Evolutionary conservation across 2,797 vertebrate genomes (phyloP).

Genomic region (Danio choprae): DNA sequence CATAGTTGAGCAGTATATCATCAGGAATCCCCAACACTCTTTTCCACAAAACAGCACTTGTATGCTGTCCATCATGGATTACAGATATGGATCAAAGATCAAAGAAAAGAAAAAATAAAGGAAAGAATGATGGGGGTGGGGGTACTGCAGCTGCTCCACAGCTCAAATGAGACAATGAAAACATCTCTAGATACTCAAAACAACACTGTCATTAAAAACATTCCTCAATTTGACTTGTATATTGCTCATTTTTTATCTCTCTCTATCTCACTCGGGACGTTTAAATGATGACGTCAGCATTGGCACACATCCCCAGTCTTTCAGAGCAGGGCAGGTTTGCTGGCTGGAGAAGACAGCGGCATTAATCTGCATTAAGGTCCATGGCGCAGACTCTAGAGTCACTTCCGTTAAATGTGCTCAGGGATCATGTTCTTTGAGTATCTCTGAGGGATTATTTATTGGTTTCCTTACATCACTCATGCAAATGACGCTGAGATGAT

Average conservation of each 20-base stretch:
- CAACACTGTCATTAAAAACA: constrained; percentile 35
- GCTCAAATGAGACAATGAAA: background rate
- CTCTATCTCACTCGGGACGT: constrained; percentile 35
- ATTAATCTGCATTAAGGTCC: constrained; percentile 43
- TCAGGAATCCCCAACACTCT: background rate
- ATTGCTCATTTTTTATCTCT: constrained; percentile 7
- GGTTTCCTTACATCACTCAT: background rate
- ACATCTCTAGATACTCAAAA: constrained; percentile 1
- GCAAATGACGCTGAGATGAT: background rate
- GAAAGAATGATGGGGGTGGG: background rate
- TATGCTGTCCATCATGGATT: constrained; percentile 7
- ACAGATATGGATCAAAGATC: constrained; percentile 15
- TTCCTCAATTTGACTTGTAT: constrained; percentile 27
- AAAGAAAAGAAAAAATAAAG: constrained; percentile 10
- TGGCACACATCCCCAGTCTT: constrained; percentile 43
- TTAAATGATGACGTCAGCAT: constrained; percentile 42
- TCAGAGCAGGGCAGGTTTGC: constrained; percentile 42
- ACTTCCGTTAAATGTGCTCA: constrained; percentile 23
- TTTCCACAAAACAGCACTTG: constrained; percentile 34
- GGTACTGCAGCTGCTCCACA: constrained; percentile 6
- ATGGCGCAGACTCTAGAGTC: constrained; percentile 2
- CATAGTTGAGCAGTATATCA: constrained; percentile 28
- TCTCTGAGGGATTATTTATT: background rate
- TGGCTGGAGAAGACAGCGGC: constrained; percentile 53
- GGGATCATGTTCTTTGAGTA: constrained; percentile 12